Evolutionary conservation across 2,797 vertebrate genomes (phyloP).

Genomic region (Sebastes variabilis): DNA sequence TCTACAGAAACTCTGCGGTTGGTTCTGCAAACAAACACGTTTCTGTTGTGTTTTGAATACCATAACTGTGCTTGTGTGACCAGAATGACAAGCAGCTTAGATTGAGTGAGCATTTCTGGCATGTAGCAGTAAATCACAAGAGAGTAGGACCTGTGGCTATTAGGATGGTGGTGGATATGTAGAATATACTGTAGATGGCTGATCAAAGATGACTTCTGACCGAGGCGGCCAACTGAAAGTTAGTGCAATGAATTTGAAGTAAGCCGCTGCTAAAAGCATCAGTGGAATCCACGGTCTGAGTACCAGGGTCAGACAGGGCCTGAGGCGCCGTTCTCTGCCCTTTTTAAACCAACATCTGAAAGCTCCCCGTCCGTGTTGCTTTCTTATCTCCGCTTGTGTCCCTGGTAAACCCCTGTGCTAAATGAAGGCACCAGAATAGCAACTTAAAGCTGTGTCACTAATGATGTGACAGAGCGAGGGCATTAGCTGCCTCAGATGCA

Average conservation of each 20-base stretch:
- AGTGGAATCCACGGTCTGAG: conserved; percentile 1
- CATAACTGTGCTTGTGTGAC: not conserved
- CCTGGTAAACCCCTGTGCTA: conserved; percentile 51
- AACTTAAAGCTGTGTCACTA: conserved; percentile 68
- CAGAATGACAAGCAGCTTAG: conserved; percentile 2
- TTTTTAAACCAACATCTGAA: conserved; percentile 60
- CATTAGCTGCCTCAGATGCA: conserved; percentile 62
- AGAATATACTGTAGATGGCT: conserved; percentile 3
- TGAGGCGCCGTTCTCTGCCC: conserved; percentile 11
- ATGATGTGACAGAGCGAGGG: conserved; percentile 73
- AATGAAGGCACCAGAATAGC: conserved; percentile 58
- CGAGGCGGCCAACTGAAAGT: conserved; percentile 35
- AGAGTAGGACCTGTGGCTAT: conserved; percentile 23
- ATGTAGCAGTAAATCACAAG: conserved; percentile 8
- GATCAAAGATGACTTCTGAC: conserved; percentile 49
- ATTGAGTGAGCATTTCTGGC: conserved; percentile 6
- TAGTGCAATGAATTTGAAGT: conserved; percentile 51
- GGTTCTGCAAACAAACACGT: conserved; percentile 29
- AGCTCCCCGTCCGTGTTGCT: conserved; percentile 13
- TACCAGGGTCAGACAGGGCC: conserved; percentile 46
- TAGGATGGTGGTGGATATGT: conserved; percentile 9
- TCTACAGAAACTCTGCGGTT: conserved; percentile 95
- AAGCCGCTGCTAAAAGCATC: conserved; percentile 35
- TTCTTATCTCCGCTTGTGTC: conserved; percentile 56
- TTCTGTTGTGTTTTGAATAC: not conserved